Evolutionary conservation across 2,888 invertebrate genomes (phyloP), one percentile per base, ranked within the genome.

Genomic region (Carcina quercana): DNA sequence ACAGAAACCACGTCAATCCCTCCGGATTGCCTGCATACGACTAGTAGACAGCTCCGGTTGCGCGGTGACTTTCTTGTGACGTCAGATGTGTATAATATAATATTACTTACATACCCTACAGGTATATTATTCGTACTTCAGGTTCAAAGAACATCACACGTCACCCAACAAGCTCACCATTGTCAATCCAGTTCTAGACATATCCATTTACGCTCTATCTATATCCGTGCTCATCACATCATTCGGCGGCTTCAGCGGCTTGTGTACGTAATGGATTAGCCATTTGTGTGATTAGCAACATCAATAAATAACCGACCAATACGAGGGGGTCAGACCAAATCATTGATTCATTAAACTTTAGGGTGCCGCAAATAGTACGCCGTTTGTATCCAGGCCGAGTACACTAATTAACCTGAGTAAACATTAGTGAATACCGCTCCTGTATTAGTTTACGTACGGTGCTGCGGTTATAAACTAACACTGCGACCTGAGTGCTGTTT

Each of bases 201-300:
- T 52, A 50, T 70, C 59, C 60, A 67, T 68, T 65, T 57, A 45
- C 56, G 47, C 54, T 57, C 57, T 59, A 66, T 57, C 57, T 59
- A 66, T 59, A 60, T 57, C 52, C 42, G 51, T 40, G 47, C 47
- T 56, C 63, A 58, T 59, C 66, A 61, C 57, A 58, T 56, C 49
- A 53, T 52, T 53, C 42, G 45, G 50, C 50, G 47, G 49, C 52
- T 55, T 50, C 54, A 60, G 54, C 64, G 55, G 49, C 53, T 59
- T 58, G 58, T 68, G 55, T 57, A 63, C 59, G 50, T 75, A 80
- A 80, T 82, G 79, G 79, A 79, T 80, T 79, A 80, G 62, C 74
- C 72, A 79, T 82, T 80, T 78, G 74, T 78, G 68, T 80, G 79
- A 80, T 82, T 79, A 78, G 66, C 61, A 62, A 60, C 68, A 69